A percentile compares a stretch with the other conserved stretches of the same genome.
phyloP scores from a whole-genome alignment of 2,888 invertebrate genomes.

The Thelaira solivaga region DNA sequence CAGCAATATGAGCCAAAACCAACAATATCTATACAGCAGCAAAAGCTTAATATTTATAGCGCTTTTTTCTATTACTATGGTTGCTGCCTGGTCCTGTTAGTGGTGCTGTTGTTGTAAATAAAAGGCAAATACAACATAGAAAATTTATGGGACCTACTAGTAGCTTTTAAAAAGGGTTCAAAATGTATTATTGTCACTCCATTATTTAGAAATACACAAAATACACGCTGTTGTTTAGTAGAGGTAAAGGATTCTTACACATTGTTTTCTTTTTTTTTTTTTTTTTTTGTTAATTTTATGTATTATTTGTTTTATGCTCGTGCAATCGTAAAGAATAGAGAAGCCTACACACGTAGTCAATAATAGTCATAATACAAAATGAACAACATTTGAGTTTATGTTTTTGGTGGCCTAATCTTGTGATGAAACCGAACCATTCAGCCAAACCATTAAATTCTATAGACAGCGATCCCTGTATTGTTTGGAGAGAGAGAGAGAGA shows the following conservation, averaged over 20 bases:
- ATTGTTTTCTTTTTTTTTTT: too few species aligned
- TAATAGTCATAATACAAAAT: slow-evolving; percentile 57
- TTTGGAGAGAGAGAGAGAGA: background rate
- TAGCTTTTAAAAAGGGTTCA: slow-evolving; percentile 58
- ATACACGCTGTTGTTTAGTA: too few species aligned
- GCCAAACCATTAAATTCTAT: slow-evolving; percentile 10
- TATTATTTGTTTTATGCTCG: slow-evolving; percentile 26
- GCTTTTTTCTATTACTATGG: slow-evolving; percentile 47
- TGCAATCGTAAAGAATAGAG: slow-evolving; percentile 3
- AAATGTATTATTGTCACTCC: slow-evolving; percentile 62
- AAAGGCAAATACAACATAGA: slow-evolving; percentile 58
- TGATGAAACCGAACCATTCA: slow-evolving; percentile 50
- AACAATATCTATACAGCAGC: slow-evolving; percentile 32
- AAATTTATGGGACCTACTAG: slow-evolving; percentile 59
- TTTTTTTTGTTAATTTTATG: too few species aligned
- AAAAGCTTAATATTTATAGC: slow-evolving; percentile 58
- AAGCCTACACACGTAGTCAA: slow-evolving; percentile 55
- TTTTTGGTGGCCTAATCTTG: slow-evolving; percentile 62
- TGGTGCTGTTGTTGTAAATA: slow-evolving; percentile 16
- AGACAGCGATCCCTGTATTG: slow-evolving; percentile 21
- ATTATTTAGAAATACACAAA: slow-evolving; percentile 47
- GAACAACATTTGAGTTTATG: slow-evolving; percentile 40
- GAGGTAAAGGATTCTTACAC: slow-evolving; percentile 28
- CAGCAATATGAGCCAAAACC: slow-evolving; percentile 28
- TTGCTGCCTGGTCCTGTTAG: background rate